Evolutionary conservation across 2,888 invertebrate species (phyloP).

Genomic region (Allacma fusca): DNA sequence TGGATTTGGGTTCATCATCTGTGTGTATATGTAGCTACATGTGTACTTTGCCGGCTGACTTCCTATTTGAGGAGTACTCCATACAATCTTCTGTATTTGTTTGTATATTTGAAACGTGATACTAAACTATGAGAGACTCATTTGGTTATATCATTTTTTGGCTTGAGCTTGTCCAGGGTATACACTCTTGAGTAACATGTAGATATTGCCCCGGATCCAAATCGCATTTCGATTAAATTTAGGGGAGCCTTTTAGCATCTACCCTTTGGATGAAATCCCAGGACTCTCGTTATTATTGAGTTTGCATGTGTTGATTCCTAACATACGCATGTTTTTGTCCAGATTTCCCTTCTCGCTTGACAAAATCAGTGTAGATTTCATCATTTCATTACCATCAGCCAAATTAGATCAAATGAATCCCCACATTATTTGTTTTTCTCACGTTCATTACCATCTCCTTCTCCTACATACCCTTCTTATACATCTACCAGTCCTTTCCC

Average conservation of each 20-base stretch:
- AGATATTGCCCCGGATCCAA: neutral
- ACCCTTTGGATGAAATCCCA: conserved; percentile 16
- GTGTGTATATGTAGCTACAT: too few relatives aligned
- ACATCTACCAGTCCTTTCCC: too few relatives aligned
- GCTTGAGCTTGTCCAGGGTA: neutral
- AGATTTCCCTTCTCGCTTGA: conserved; percentile 1
- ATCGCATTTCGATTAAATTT: conserved; percentile 55
- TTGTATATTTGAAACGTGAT: too few relatives aligned
- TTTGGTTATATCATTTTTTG: too few relatives aligned
- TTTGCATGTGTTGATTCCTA: conserved; percentile 20
- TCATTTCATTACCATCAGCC: conserved; percentile 10
- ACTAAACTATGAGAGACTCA: too few relatives aligned
- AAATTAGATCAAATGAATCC: conserved; percentile 26
- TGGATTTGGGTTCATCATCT: too few relatives aligned
- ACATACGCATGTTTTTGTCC: neutral
- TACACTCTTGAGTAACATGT: neutral
- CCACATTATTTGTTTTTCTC: conserved; percentile 15
- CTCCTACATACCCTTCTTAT: neutral
- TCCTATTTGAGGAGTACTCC: too few relatives aligned
- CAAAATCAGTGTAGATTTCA: conserved; percentile 18
- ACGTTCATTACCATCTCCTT: conserved; percentile 11
- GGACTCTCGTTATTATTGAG: conserved; percentile 10
- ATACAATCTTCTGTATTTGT: too few relatives aligned
- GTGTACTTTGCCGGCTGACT: too few relatives aligned
- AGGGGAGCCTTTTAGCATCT: conserved; percentile 17